phyloP scores from a whole-genome alignment of 2,113 vertebrate species.

The Neodontobutis hainanensis region DNA sequence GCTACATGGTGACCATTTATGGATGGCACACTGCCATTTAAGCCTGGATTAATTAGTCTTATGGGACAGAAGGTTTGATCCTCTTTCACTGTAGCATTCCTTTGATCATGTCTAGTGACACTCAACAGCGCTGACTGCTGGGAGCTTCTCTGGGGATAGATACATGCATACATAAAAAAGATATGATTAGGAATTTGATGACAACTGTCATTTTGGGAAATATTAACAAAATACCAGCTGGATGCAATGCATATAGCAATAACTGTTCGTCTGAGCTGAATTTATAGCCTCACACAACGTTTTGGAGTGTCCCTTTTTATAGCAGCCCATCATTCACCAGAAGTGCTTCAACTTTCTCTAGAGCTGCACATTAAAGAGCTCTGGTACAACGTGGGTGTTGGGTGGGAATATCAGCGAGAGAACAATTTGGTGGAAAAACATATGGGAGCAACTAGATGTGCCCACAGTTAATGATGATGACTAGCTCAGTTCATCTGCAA shows the following conservation, averaged over 20 bases:
- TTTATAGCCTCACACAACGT: not conserved
- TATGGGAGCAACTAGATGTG: conserved; percentile 57
- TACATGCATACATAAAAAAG: not conserved
- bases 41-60: conserved; percentile 52
- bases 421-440: conserved; percentile 54
- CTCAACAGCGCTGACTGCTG: conserved; percentile 12
- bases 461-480: conserved; percentile 36
- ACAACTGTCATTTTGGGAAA: not conserved
- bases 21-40: conserved; percentile 11
- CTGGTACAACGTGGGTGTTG: conserved; percentile 25
- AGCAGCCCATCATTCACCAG: conserved; percentile 23
- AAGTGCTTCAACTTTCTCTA: conserved; percentile 16
- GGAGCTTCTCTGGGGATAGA: conserved; percentile 8
- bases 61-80: conserved; percentile 49
- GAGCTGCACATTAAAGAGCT: conserved; percentile 25
- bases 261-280: not conserved
- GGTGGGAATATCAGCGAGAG: conserved; percentile 24
- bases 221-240: not conserved
- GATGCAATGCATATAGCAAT: not conserved
- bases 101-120: conserved; percentile 57
- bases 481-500: conserved; percentile 18
- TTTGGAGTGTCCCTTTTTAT: conserved; percentile 17
- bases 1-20: conserved; percentile 9
- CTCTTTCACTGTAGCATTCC: conserved; percentile 34
- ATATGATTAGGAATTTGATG: not conserved